Conservation (phyloP, 2,797 vertebrate species). For the Manis javanica region DNA sequence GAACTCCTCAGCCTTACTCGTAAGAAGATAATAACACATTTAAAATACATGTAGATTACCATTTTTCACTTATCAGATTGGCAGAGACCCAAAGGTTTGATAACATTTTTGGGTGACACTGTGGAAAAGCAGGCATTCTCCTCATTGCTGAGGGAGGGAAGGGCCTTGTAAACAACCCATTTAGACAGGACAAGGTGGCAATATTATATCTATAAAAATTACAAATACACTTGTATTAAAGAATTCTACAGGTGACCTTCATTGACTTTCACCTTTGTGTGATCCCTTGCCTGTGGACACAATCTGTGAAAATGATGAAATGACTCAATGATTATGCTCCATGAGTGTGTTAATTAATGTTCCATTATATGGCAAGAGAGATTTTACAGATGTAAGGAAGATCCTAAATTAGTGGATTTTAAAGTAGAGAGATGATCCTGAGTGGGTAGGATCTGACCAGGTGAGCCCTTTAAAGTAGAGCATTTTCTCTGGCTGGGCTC, state of each 20-base stretch:
- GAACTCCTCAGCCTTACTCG: constrained; percentile 8
- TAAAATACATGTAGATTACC: constrained; percentile 42
- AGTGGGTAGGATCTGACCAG: background rate
- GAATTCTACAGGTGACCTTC: background rate
- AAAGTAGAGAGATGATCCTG: background rate
- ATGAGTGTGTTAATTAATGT: too few relatives aligned
- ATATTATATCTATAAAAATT: background rate
- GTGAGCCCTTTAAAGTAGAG: background rate
- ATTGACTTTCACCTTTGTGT: background rate
- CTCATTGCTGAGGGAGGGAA: background rate
- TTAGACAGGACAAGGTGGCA: background rate
- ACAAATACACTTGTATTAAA: background rate
- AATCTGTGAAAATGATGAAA: background rate
- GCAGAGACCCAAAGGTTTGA: background rate
- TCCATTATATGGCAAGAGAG: background rate
- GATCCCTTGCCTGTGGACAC: too few relatives aligned
- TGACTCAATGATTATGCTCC: background rate
- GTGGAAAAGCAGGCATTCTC: background rate
- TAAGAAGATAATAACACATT: background rate
- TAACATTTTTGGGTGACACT: background rate
- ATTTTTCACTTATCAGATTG: constrained; percentile 43
- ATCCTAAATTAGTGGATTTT: background rate
- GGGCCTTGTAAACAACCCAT: background rate
- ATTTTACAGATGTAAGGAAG: background rate
- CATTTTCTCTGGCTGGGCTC: background rate